Base-by-base conservation (phyloP, 2,888 invertebrate genomes). In the Agonum fuliginosum region DNA sequence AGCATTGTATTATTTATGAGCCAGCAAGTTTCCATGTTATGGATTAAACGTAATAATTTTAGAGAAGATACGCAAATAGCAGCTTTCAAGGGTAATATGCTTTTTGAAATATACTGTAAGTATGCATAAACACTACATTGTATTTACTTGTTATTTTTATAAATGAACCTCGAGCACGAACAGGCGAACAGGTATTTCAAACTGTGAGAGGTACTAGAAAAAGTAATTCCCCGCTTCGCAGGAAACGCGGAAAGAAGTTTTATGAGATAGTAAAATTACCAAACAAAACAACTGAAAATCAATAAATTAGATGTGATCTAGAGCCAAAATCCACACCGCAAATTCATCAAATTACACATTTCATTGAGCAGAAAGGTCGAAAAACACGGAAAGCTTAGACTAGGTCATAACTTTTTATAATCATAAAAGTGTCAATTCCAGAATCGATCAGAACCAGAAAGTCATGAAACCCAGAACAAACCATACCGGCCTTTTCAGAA, bases 381-480 rank as follows among this genome's bases (percentile, higher is more conserved):
- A 62, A 30, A 62, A 62, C 58, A 62, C 30, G 34, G 27, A 48
- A 48, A 17, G 5, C n/a, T n/a, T 8, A 30, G 30, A 58, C 24
- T 4, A 2, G 27, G 27, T 17, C 58, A 58, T 62, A 62, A 62
- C 58, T 62, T 62, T 62, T 62, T 62, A 62, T 62, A 19, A 62
- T 30, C 58, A 62, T 62, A 62, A 62, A 62, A 62, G 30, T 62
- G 58, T 62, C 58, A 62, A 62, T 62, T 30, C 58, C 58, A 62
- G 58, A 30, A 62, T 62, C 34, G 58, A 62, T 62, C 58, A 62
- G 58, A 62, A 12, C 30, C 17, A 30, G 34, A 4, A 30, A 6
- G 2, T 17, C 17, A 1, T 12, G 17, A 0, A 12, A 30, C 58
- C 24, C 54, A 58, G 54, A 58, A 58, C 54, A 58, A 30, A 51